A percentile compares a stretch with the other conserved stretches of the same genome.
These are phyloP conservation scores for Halesus radiatus DNA, from an alignment of 1,140 invertebrate species.

Conservation along the genomic window DNA sequence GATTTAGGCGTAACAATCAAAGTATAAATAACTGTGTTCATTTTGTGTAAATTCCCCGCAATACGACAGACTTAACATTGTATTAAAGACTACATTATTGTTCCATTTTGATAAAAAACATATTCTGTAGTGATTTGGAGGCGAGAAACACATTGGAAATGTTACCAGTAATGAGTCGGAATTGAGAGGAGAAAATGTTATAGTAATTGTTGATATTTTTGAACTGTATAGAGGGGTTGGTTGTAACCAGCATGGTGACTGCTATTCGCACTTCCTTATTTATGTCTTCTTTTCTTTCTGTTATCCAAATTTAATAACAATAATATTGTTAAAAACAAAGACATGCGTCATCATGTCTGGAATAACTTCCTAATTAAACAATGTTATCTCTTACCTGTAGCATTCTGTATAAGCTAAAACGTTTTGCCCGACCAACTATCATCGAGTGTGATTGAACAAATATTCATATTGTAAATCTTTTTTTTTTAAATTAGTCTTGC, in stretches of 20 bases:
- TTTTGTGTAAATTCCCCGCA: conserved; percentile 1
- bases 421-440: neutral
- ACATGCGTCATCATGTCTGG: neutral
- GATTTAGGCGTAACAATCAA: neutral
- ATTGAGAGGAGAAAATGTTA: conserved; percentile 37
- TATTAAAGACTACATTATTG: conserved; percentile 12
- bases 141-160: conserved; percentile 46
- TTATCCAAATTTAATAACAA: neutral
- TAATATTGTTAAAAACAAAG: neutral
- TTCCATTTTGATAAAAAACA: conserved; percentile 34
- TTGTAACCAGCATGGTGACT: conserved; percentile 21
- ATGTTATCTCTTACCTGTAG: neutral
- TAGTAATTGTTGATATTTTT: conserved; percentile 55
- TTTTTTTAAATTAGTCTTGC: too few species aligned
- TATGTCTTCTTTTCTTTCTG: neutral
- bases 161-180: conserved; percentile 48
- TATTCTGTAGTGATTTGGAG: conserved; percentile 7
- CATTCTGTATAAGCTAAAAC: conserved; percentile 25
- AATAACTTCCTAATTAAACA: neutral
- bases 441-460: conserved; percentile 11
- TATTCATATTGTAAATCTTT: too few species aligned
- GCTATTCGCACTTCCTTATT: conserved; percentile 1
- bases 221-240: conserved; percentile 38
- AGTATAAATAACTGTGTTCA: conserved; percentile 3
- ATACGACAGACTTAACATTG: conserved; percentile 20